phyloP scores from a whole-genome alignment of 2,113 vertebrate genomes.

The Synodontis membranacea region DNA sequence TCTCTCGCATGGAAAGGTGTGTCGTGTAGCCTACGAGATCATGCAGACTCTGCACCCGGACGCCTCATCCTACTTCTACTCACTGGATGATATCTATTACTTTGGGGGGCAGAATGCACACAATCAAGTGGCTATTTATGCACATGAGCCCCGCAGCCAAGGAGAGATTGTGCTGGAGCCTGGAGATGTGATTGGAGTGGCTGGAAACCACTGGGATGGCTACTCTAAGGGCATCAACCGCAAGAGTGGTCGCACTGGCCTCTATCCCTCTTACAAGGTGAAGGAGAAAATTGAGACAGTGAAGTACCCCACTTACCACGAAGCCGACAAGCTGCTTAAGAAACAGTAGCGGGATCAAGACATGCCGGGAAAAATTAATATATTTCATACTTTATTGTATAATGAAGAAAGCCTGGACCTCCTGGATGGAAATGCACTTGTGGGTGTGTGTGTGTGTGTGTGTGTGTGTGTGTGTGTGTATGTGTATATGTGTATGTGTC shows the following conservation, averaged over 20 bases:
- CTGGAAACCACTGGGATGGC: conserved; percentile 90
- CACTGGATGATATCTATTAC: conserved; percentile 91
- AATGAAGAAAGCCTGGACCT: conserved; percentile 40
- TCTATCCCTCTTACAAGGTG: conserved; percentile 90
- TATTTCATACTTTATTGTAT: conserved; percentile 9
- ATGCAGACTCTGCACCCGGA: conserved; percentile 90
- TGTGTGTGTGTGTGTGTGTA: conserved; percentile 16
- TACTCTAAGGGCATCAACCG: conserved; percentile 89
- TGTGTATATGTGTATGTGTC: background rate
- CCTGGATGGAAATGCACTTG: conserved; percentile 44
- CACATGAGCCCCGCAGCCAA: conserved; percentile 78
- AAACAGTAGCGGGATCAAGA: conserved; percentile 46
- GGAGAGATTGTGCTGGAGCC: conserved; percentile 87
- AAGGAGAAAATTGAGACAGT: conserved; percentile 87
- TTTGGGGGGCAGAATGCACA: conserved; percentile 90
- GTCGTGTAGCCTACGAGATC: conserved; percentile 89
- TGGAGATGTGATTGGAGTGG: conserved; percentile 85
- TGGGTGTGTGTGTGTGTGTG: conserved; percentile 47
- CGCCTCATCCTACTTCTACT: conserved; percentile 83
- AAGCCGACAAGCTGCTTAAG: conserved; percentile 80
- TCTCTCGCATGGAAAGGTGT: conserved; percentile 72
- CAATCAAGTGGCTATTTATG: conserved; percentile 86
- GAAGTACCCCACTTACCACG: conserved; percentile 86
- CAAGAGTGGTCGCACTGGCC: conserved; percentile 83
- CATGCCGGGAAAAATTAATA: background rate